Evolutionary conservation across 2,888 invertebrate genomes (phyloP), one percentile per base, ranked within the genome.

Genomic region (Allygus modestus): DNA sequence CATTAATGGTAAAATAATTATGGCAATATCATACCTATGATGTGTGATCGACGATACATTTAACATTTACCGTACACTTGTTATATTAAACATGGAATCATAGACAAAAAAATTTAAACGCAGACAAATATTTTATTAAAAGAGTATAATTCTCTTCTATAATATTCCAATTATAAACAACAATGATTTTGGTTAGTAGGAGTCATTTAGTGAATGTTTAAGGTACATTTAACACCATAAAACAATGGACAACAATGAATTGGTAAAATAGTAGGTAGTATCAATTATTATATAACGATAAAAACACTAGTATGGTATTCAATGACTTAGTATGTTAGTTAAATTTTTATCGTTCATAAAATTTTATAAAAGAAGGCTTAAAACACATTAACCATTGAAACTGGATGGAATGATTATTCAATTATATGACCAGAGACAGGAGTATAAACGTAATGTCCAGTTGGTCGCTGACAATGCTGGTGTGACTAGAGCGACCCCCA

Each of bases 1-100:
- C 5, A 58, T 51, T 58, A 51, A 58, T 65, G 65, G 65, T 65
- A 65, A 65, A 65, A 65, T 65, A 15, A 65, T 28, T 65, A 65
- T 65, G 65, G 65, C 65, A 65, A 65, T 65, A 31, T 2, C 15
- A 58, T 28, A 65, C 31, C 65, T 28, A 20, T 28, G 7, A 9
- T 65, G 0, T 65, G 0, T 65, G 7, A 17, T 65, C 0, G 5
- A 31, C 23, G 15, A 23, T 23, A 65, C 65, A 65, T 65, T 65
- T 15, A 65, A 65, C 31, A 65, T 65, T 26, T 26, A 31, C 1
- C 58, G 1, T 5, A 65, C 31, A 65, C 12, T 23, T 65, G 28
- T 26, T 65, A 15, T 28, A 15, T 54, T 54, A 65, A 26, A 65
- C 31, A 65, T 23, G 51, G 51, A 58, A 58, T 12, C 26, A 58